These are phyloP conservation scores for Elephantulus edwardii DNA, from an alignment of 2,113 vertebrate species.

Conservation along the genomic window DNA sequence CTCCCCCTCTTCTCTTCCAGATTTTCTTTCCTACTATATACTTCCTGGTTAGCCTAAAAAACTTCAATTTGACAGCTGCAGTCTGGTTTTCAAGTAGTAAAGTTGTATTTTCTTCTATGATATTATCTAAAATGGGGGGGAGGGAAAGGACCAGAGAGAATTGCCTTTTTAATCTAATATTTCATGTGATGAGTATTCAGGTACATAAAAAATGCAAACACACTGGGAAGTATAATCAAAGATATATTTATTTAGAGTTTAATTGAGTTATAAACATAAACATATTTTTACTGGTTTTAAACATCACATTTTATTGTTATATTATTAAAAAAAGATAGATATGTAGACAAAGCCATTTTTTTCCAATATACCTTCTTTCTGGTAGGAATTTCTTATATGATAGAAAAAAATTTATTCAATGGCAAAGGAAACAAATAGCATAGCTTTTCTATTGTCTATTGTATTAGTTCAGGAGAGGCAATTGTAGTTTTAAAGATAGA, in stretches of 20 bases:
- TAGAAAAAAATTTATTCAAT: neutral
- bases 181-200: neutral
- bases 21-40: neutral
- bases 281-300: neutral
- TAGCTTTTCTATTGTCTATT: neutral
- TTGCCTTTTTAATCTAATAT: neutral
- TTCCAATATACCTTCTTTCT: neutral
- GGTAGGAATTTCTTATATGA: neutral
- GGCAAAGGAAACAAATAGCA: neutral
- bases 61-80: neutral
- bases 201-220: neutral
- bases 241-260: conserved; percentile 5
- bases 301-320: neutral
- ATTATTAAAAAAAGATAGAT: neutral
- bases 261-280: neutral
- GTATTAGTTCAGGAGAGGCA: neutral
- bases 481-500: neutral
- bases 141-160: neutral
- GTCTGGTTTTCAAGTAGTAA: neutral
- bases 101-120: neutral
- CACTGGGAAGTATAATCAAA: neutral
- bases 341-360: neutral
- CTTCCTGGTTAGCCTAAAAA: neutral
- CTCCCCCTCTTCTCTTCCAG: neutral
- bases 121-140: conserved; percentile 3